Percentiles rank a stretch among this genome's conserved stretches.
phyloP scores from a whole-genome alignment of 2,113 vertebrate species.

The Ploceus nigricollis region DNA sequence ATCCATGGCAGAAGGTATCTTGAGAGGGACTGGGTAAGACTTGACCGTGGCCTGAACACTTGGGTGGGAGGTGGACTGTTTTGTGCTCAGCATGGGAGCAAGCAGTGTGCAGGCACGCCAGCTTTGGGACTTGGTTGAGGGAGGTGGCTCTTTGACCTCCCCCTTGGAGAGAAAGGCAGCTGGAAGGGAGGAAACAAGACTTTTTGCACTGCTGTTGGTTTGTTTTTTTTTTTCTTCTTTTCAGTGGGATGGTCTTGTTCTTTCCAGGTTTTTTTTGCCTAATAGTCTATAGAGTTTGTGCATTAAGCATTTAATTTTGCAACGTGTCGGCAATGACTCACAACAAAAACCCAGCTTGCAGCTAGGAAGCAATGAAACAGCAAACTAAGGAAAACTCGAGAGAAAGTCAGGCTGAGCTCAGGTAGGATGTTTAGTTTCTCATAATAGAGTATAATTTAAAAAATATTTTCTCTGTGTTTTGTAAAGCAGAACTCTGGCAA shows the following conservation, averaged over 20 bases:
- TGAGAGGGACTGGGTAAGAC: neutral
- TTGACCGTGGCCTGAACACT: rapidly evolving
- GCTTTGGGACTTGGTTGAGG: neutral
- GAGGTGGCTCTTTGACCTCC: neutral
- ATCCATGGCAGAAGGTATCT: neutral
- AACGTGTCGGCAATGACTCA: neutral
- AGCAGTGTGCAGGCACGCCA: rapidly evolving
- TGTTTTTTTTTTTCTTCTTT: neutral
- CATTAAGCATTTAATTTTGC: neutral
- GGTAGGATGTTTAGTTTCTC: neutral
- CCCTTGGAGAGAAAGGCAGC: rapidly evolving
- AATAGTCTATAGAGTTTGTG: neutral
- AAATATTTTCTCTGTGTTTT: neutral
- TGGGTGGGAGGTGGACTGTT: neutral
- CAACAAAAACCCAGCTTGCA: neutral
- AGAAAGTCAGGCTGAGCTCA: neutral
- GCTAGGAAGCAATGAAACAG: neutral
- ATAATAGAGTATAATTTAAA: neutral
- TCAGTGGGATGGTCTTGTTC: neutral
- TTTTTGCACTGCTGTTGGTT: neutral
- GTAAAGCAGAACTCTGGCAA: neutral
- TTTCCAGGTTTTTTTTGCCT: neutral
- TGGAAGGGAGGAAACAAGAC: neutral
- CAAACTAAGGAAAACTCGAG: neutral
- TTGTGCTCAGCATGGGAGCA: neutral